Base-by-base conservation (phyloP, 1,140 invertebrate genomes). In the Scylla paramamosain region DNA sequence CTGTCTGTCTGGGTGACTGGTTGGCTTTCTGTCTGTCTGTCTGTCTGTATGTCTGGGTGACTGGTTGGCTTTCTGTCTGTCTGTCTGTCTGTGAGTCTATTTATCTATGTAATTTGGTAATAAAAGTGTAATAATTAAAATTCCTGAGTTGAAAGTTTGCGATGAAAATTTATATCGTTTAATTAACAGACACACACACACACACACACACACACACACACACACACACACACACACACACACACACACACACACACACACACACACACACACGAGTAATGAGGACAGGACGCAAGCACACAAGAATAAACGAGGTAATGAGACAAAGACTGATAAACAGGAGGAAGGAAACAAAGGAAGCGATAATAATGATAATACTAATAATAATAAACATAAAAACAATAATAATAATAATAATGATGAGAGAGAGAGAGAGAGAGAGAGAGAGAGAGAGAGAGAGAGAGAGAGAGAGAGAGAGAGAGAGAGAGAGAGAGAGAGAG, bases 171-270 rank as follows among this genome's bases (percentile, higher is more conserved):
- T 0, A 46, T 2, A 20, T 6, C 12, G 3, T 48, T 10, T 46
- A 4, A 91, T 10, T 6, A 4, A 91, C 32, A 91, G 0, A 91
- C n/a, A 91, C 90, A 91, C 91, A 92, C 91, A 92, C 91, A 92
- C 91, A 92, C 91, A 92, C 91, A 92, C 91, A 82, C 91, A 92
- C 91, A 92, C 91, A 92, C 91, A 92, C 91, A 92, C 91, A 92
- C 91, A 92, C 59, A 92, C 67, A 92, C 91, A 92, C 52, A 92
- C 45, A 91, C 16, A 91, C 48, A 52, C 28, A 91, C 87, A 89
- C 87, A 89, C 87, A 89, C 87, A 89, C 87, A 89, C 87, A 89
- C 87, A 89, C 87, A 90, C 88, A 45, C 88, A 90, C 88, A 90
- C 45, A 90, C 88, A 45, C 31, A 90, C 88, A 48, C 89, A 48